Conservation (phyloP, 1,140 invertebrate genomes). For the Potamilus streckersoni region DNA sequence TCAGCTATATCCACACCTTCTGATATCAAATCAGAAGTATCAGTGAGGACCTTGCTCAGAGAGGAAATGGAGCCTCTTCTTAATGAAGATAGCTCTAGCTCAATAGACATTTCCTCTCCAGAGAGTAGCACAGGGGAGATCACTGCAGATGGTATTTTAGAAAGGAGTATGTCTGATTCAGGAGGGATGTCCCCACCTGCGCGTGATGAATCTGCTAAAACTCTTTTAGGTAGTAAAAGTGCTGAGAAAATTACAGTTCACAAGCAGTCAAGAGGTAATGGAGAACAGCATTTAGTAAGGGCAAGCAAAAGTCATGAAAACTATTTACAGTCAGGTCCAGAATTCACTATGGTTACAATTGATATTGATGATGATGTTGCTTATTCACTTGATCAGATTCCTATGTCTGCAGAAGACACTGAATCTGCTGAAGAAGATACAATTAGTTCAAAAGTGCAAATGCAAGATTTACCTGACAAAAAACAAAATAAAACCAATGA, state of each 20-base stretch:
- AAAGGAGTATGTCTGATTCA: constrained; percentile 30
- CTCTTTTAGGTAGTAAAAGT: constrained; percentile 51
- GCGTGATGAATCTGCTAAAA: constrained; percentile 12
- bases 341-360: constrained; percentile 55
- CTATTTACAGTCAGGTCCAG: constrained; percentile 53
- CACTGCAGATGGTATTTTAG: constrained; percentile 24
- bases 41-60: constrained; percentile 40
- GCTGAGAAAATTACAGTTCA: constrained; percentile 56
- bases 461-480: constrained; percentile 49
- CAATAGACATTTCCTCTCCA: constrained; percentile 21
- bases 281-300: constrained; percentile 46
- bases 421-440: constrained; percentile 36
- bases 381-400: constrained; percentile 88
- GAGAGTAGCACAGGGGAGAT: constrained; percentile 25
- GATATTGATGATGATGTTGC: constrained; percentile 92
- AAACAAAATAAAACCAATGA: constrained; percentile 69
- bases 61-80: constrained; percentile 31
- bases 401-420: constrained; percentile 77
- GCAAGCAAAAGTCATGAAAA: constrained; percentile 66
- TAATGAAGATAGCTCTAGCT: constrained; percentile 35
- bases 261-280: constrained; percentile 10
- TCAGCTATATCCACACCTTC: constrained; percentile 41
- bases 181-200: constrained; percentile 29
- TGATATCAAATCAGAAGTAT: constrained; percentile 42
- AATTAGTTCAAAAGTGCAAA: constrained; percentile 72